phyloP scores from a whole-genome alignment of 35 echinoderm and acorn worm genomes.

The Ptychodera flava region DNA sequence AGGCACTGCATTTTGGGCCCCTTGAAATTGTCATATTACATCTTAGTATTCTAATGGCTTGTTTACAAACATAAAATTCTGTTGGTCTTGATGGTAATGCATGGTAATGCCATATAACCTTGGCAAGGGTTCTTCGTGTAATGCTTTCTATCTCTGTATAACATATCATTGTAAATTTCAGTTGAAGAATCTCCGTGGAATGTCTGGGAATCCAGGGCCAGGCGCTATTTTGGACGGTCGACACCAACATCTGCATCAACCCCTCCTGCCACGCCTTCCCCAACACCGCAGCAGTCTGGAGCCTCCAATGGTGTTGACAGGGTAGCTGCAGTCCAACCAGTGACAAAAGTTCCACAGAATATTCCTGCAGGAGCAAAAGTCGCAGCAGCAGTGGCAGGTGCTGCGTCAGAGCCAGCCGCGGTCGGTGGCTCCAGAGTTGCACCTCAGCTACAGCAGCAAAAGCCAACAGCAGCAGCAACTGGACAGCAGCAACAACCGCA shows the following conservation, averaged over 20 bases:
- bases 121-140: no score
- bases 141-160: no score
- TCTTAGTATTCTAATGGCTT: no score
- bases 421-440: background rate
- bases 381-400: background rate
- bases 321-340: background rate
- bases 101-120: no score
- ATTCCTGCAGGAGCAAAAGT: background rate
- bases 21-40: no score
- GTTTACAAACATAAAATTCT: no score
- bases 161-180: no score
- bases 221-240: background rate
- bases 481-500: background rate
- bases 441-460: background rate
- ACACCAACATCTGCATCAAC: background rate
- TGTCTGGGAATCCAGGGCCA: background rate
- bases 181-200: background rate
- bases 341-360: background rate
- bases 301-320: background rate
- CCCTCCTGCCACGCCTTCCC: background rate
- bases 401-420: background rate
- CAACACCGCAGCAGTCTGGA: background rate
- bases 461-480: background rate
- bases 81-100: no score
- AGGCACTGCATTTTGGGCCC: no score